Evolutionary conservation across 1,140 invertebrate genomes (phyloP).

Genomic region (Littorina saxatilis): DNA sequence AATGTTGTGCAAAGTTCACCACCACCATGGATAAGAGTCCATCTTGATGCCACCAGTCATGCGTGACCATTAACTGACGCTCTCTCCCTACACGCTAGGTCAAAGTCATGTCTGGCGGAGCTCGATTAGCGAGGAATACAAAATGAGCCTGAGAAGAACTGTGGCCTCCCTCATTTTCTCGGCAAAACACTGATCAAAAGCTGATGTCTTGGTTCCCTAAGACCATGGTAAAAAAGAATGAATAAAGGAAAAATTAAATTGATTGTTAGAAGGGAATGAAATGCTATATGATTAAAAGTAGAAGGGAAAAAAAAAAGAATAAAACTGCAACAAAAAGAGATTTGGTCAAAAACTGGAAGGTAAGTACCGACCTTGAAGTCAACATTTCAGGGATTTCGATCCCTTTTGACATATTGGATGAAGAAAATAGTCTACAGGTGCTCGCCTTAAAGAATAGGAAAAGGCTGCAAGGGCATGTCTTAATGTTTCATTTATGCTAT

Average conservation of each 20-base stretch:
- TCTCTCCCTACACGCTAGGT: conserved; percentile 24
- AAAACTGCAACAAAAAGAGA: too few relatives aligned
- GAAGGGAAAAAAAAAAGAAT: too few relatives aligned
- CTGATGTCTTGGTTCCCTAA: background rate
- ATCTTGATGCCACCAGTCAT: conserved; percentile 35
- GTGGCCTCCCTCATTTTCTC: background rate
- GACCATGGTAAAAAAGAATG: background rate
- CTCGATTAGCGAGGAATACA: background rate
- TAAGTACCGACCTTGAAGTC: too few relatives aligned
- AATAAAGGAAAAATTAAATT: background rate
- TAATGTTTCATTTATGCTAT: background rate
- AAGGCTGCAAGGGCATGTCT: too few relatives aligned
- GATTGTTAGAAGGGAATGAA: background rate
- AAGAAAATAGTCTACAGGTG: too few relatives aligned
- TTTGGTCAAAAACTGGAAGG: too few relatives aligned
- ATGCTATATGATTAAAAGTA: background rate
- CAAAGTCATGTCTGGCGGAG: conserved; percentile 8
- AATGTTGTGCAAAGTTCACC: conserved; percentile 26
- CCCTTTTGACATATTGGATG: too few relatives aligned
- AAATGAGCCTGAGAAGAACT: too few relatives aligned
- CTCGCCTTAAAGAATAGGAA: too few relatives aligned
- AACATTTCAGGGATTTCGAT: too few relatives aligned
- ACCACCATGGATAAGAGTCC: conserved; percentile 23
- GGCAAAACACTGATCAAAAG: background rate
- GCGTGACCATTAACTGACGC: background rate